A percentile compares a stretch with the other conserved stretches of the same genome.
phyloP scores from a whole-genome alignment of 2,797 vertebrate species.

The Glossophaga mutica region DNA sequence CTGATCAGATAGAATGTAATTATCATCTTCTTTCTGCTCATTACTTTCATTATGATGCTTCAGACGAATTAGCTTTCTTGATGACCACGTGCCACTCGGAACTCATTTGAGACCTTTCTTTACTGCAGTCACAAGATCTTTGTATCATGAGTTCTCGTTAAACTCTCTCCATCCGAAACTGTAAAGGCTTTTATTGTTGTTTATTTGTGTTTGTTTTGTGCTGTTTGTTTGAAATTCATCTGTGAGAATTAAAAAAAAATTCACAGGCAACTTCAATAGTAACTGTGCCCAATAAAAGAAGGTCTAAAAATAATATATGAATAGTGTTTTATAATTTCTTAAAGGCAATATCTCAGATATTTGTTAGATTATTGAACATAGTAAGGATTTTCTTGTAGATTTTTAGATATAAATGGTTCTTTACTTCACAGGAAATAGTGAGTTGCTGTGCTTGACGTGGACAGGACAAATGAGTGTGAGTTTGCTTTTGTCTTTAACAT shows the following conservation, averaged over 20 bases:
- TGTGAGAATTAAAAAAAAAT: background rate
- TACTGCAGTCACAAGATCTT: background rate
- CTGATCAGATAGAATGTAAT: background rate
- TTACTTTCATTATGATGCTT: background rate
- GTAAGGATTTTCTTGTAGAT: background rate
- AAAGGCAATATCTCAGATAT: background rate
- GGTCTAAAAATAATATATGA: background rate
- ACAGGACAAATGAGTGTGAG: background rate
- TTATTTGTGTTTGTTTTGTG: background rate
- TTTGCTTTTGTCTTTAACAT: background rate
- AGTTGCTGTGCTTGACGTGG: background rate
- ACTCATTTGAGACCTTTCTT: background rate
- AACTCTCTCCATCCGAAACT: background rate
- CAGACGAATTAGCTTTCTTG: background rate
- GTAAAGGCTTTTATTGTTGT: background rate
- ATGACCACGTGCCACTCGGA: background rate
- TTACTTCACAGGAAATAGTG: background rate
- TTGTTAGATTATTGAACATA: background rate
- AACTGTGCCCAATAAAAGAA: background rate
- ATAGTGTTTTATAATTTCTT: background rate
- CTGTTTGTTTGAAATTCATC: background rate
- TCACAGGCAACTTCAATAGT: background rate
- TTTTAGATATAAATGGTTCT: background rate
- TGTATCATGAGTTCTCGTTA: background rate
- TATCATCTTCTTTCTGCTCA: background rate